phyloP scores from a whole-genome alignment of 2,888 invertebrate genomes.

The Drosophila heteroneura region DNA sequence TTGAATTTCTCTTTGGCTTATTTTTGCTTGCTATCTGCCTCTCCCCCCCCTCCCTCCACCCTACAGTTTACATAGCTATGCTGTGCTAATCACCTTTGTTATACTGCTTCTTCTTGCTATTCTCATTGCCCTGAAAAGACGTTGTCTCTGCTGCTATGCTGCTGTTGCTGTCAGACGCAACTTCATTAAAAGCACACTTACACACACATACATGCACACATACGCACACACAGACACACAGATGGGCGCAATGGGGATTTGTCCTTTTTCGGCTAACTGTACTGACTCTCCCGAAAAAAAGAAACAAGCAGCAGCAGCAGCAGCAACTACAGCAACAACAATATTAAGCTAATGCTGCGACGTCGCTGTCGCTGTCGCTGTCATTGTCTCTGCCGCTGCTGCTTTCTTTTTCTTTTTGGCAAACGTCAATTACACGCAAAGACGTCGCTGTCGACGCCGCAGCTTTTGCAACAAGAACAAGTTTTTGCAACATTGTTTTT shows the following conservation, averaged over 20 bases:
- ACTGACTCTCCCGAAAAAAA: constrained; percentile 30
- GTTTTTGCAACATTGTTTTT: constrained; percentile 22
- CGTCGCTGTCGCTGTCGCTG: background rate
- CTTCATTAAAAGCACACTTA: constrained; percentile 48
- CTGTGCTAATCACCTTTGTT: constrained; percentile 51
- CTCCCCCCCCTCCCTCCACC: accelerated
- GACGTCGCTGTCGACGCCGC: constrained; percentile 12
- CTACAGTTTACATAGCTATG: background rate
- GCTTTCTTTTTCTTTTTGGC: constrained; percentile 47
- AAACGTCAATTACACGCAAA: constrained; percentile 64
- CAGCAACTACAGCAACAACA: constrained; percentile 18
- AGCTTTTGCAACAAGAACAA: constrained; percentile 43
- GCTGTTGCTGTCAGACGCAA: constrained; percentile 32
- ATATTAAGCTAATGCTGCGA: constrained; percentile 18
- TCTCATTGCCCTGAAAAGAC: constrained; percentile 9
- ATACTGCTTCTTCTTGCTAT: constrained; percentile 18
- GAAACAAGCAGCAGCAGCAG: constrained; percentile 10
- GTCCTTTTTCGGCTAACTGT: constrained; percentile 59
- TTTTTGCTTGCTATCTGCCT: background rate
- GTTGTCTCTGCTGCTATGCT: background rate
- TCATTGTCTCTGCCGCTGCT: constrained; percentile 6
- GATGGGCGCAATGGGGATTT: constrained; percentile 11
- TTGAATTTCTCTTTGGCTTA: constrained; percentile 24
- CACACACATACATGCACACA: constrained; percentile 19
- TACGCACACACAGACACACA: constrained; percentile 8